A percentile compares a stretch with the other conserved stretches of the same genome.
Conservation (phyloP, 2,888 invertebrate genomes). For the Lithophane ornitopus region DNA sequence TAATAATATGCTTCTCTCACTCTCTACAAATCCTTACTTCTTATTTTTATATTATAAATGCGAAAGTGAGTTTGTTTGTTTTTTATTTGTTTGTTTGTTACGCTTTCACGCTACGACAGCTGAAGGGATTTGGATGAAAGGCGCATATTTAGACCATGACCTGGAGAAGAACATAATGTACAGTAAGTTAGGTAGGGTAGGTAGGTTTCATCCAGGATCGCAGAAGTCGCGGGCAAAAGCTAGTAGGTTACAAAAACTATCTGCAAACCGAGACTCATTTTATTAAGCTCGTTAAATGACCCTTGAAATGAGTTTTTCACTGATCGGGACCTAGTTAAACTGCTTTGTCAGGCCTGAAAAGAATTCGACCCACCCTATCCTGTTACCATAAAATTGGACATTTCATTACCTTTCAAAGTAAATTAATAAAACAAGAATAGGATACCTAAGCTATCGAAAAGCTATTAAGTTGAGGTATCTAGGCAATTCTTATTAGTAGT, state of each 20-base stretch:
- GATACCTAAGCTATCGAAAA: neutral
- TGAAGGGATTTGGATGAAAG: too few relatives aligned
- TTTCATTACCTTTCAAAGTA: conserved; percentile 28
- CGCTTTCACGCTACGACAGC: too few relatives aligned
- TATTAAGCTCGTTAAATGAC: conserved; percentile 33
- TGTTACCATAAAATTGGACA: conserved; percentile 23
- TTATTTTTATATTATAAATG: too few relatives aligned
- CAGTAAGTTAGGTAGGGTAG: too few relatives aligned
- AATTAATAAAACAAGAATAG: conserved; percentile 28
- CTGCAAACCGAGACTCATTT: conserved; percentile 20
- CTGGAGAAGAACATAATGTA: too few relatives aligned
- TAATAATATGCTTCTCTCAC: neutral
- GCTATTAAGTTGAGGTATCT: neutral
- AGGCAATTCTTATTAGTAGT: neutral
- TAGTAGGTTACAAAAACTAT: conserved; percentile 24
- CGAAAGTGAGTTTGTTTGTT: too few relatives aligned
- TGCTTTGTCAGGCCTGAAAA: conserved; percentile 31
- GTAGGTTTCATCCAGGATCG: too few relatives aligned
- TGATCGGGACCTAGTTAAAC: conserved; percentile 39
- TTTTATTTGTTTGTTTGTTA: too few relatives aligned
- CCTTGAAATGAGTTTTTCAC: conserved; percentile 54
- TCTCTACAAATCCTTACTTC: neutral
- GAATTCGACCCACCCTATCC: conserved; percentile 23
- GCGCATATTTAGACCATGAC: too few relatives aligned
- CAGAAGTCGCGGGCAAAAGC: too few relatives aligned